Evolutionary conservation across 2,113 vertebrate species (phyloP).

Genomic region (Amphiprion ocellaris): DNA sequence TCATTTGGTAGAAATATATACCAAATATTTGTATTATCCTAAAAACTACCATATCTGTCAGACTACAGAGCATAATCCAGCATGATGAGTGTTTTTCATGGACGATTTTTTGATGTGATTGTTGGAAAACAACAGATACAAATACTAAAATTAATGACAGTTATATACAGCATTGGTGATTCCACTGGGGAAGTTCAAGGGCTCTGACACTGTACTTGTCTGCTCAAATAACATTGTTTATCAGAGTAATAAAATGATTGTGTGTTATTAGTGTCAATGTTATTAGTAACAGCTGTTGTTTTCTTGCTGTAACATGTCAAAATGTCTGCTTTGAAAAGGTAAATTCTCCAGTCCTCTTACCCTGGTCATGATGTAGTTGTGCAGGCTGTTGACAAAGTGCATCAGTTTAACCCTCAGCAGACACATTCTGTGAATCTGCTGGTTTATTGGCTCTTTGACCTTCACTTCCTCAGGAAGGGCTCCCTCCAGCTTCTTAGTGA

Average conservation of each 20-base stretch:
- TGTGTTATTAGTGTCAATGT: background rate
- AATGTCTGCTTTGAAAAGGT: background rate
- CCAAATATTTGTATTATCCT: too few relatives aligned
- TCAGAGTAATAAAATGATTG: too few relatives aligned
- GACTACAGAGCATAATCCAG: too few relatives aligned
- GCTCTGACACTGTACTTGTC: background rate
- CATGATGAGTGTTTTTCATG: too few relatives aligned
- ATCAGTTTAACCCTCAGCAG: constrained; percentile 97
- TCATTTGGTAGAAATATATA: too few relatives aligned
- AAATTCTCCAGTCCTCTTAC: constrained; percentile 74
- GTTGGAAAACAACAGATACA: too few relatives aligned
- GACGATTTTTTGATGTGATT: too few relatives aligned
- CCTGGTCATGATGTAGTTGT: constrained; percentile 99
- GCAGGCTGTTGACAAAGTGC: constrained; percentile 99
- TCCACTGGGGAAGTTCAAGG: background rate
- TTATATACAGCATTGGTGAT: background rate
- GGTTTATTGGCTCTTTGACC: constrained; percentile 82
- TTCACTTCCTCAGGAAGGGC: constrained; percentile 73
- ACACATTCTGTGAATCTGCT: constrained; percentile 96
- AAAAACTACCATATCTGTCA: too few relatives aligned
- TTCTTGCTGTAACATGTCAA: background rate
- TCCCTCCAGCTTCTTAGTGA: constrained; percentile 85
- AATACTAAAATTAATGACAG: too few relatives aligned
- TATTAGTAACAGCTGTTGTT: background rate
- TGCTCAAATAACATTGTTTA: too few relatives aligned